These are phyloP conservation scores for Pollenia angustigena DNA, from an alignment of 2,888 invertebrate genomes.

Conservation along the genomic window DNA sequence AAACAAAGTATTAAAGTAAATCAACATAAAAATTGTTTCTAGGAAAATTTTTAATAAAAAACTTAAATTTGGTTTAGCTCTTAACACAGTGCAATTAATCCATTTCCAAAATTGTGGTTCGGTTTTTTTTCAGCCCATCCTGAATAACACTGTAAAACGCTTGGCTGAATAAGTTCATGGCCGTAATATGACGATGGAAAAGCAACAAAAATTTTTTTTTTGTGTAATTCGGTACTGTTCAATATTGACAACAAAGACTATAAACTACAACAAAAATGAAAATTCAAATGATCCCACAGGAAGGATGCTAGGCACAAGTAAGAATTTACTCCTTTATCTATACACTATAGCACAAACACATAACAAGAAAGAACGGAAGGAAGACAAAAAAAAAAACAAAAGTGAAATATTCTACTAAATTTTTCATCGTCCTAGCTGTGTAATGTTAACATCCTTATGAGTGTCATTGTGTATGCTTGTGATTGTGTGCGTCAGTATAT, in stretches of 20 bases:
- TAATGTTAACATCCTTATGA: neutral
- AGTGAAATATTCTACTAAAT: neutral
- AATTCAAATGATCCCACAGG: constrained; percentile 35
- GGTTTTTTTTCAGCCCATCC: neutral
- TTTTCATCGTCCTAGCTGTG: neutral
- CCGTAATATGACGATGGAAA: neutral
- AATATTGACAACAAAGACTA: neutral
- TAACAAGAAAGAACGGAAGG: neutral
- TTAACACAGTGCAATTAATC: constrained; percentile 14
- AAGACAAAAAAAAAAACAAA: neutral
- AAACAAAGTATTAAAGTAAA: too few relatives aligned
- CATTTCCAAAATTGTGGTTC: neutral
- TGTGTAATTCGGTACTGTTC: neutral
- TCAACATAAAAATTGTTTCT: too few relatives aligned
- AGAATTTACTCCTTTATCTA: constrained; percentile 16
- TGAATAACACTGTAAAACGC: neutral
- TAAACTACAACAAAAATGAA: constrained; percentile 32
- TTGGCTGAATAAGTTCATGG: constrained; percentile 41
- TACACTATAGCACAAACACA: neutral
- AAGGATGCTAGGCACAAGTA: constrained; percentile 29
- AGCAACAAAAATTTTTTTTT: constrained; percentile 12
- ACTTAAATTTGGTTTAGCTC: neutral
- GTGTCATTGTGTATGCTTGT: neutral
- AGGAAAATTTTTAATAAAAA: too few relatives aligned
- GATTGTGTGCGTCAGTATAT: neutral